Evolutionary conservation across 2,888 invertebrate species (phyloP), one percentile per base, ranked within the genome.

Genomic region (Anticlea derivata): DNA sequence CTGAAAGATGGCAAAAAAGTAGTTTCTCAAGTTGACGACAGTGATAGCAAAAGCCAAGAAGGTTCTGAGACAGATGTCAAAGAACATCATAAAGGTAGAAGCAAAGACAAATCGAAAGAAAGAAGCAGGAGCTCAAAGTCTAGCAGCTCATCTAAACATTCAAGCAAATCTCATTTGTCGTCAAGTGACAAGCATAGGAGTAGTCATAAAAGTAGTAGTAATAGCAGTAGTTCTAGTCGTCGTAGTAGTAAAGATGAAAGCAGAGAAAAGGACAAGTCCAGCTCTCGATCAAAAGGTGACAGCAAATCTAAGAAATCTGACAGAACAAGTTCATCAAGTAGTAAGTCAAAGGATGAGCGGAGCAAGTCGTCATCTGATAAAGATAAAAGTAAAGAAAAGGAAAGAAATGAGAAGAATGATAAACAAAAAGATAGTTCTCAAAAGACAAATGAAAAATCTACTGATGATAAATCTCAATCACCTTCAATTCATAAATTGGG

Each of bases 1-100:
- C 87, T 94, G 51, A 94, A 94, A 71, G 95, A 95, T 83, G 94
- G 94, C 8, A 95, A 94, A 80, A 94, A 94, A 78, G 91, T 94
- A 35, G 83, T 95, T 68, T 92, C 93, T 5, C 92, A 93, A 81
- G 87, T 93, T 55, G 91, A 85, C 58, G 86, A 86, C 52, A 74
- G 53, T 55, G 81, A 79, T 58, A 73, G 59, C 58, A 80, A 81
- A 65, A 70, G 72, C 50, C 75, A 74, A 27, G 82, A 81, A 45
- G 73, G 68, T 26, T 80, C 80, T 59, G 78, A 81, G 43, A 74
- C 75, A 30, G 83, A 79, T 68, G 52, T 68, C 8, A 84, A 86
- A 63, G 82, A 84, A 30, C 83, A 73, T 65, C 67, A 73, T 51
- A 86, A 73, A 65, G 76, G 59, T 61, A 83, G 65, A 73, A 90